Evolutionary conservation across 2,113 vertebrate genomes (phyloP).

Genomic region (Antigone vipio): DNA sequence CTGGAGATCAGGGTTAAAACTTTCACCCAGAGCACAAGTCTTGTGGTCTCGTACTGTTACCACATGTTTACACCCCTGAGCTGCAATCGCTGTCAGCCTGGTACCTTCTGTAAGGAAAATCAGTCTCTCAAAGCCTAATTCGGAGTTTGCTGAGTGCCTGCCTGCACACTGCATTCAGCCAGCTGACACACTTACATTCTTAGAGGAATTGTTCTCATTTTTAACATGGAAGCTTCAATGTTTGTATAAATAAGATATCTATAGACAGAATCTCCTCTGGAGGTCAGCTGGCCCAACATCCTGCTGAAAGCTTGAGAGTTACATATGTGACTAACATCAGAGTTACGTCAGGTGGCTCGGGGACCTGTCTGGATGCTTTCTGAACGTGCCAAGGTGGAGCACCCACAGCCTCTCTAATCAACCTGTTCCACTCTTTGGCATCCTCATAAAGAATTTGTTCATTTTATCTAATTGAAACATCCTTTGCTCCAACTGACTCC

Average conservation of each 20-base stretch:
- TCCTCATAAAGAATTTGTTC: background rate
- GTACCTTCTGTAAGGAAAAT: background rate
- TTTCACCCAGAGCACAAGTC: background rate
- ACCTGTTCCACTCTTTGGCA: background rate
- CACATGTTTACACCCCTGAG: background rate
- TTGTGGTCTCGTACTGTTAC: background rate
- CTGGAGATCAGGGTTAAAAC: background rate
- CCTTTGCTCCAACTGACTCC: background rate
- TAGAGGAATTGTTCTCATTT: background rate
- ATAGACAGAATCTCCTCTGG: background rate
- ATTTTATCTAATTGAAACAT: background rate
- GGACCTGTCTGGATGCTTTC: background rate
- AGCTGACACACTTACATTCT: background rate
- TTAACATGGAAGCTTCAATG: background rate
- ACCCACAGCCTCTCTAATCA: background rate
- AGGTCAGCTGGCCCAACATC: background rate
- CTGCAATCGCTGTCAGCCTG: background rate
- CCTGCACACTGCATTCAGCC: background rate
- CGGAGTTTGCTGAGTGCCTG: background rate
- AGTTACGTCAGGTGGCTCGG: accelerated
- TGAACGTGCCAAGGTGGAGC: background rate
- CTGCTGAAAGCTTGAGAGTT: background rate
- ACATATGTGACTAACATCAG: background rate
- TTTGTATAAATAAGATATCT: background rate
- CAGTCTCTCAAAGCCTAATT: background rate